Conservation (phyloP, 2,113 vertebrate genomes). For the Recurvirostra avosetta region DNA sequence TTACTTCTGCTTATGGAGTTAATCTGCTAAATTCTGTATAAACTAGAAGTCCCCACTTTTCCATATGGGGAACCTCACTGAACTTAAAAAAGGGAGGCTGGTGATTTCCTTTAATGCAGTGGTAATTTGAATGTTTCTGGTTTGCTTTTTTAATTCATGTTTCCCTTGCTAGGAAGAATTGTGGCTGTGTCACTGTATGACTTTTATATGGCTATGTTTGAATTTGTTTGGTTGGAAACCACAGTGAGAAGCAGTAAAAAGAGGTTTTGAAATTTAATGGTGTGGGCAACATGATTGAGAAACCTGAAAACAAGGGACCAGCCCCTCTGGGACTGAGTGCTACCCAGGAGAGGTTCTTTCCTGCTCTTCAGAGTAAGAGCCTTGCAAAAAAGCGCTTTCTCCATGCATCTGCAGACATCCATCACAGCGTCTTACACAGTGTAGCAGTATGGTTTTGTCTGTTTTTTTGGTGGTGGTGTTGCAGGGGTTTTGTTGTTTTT, state of each 20-base stretch:
- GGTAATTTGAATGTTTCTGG: background rate
- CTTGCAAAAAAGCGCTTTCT: background rate
- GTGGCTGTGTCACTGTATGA: background rate
- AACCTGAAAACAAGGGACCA: background rate
- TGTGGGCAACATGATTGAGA: background rate
- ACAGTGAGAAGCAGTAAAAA: background rate
- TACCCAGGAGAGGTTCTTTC: background rate
- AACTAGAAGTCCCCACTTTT: background rate
- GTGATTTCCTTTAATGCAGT: background rate
- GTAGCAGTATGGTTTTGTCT: background rate
- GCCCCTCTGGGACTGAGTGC: background rate
- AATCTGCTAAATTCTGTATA: background rate
- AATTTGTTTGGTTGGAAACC: background rate
- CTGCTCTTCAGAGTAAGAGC: background rate
- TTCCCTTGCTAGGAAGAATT: background rate
- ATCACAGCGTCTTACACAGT: background rate
- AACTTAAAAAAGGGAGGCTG: background rate
- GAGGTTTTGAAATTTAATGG: background rate
- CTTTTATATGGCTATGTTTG: background rate
- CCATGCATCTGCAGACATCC: background rate
- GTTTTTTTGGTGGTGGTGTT: background rate
- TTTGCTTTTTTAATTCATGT: background rate
- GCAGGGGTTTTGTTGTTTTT: background rate
- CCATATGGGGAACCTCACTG: background rate
- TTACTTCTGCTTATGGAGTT: background rate